Evolutionary conservation across 1,140 invertebrate species (phyloP).

Genomic region (Pararge aegeria): DNA sequence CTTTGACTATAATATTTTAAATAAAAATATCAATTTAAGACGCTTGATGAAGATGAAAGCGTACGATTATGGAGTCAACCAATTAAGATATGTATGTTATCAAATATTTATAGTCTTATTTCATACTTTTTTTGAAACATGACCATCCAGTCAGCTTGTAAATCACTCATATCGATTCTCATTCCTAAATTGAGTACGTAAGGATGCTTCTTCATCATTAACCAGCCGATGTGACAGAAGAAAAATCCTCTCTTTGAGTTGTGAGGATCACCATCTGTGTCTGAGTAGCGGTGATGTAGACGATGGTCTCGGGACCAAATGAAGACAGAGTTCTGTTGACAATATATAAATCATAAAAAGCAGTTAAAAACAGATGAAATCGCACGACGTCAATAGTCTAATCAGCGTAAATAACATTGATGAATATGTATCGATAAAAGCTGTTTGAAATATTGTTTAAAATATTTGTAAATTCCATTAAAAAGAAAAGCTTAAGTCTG

Average conservation of each 20-base stretch:
- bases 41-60: too few relatives aligned
- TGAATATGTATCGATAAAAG: too few relatives aligned
- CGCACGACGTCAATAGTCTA: too few relatives aligned
- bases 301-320: conserved; percentile 83
- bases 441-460: background rate
- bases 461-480: too few relatives aligned
- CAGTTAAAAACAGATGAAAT: too few relatives aligned
- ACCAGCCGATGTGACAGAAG: conserved; percentile 85
- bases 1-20: too few relatives aligned
- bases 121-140: conserved; percentile 85
- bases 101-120: too few relatives aligned
- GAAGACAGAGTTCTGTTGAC: conserved; percentile 63
- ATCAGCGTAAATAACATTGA: too few relatives aligned
- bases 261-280: conserved; percentile 85
- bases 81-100: too few relatives aligned
- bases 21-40: too few relatives aligned
- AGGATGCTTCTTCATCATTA: conserved; percentile 83
- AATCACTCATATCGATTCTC: conserved; percentile 86
- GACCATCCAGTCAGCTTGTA: conserved; percentile 86
- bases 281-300: conserved; percentile 84
- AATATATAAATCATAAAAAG: background rate
- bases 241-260: conserved; percentile 84
- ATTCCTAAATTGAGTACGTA: conserved; percentile 80
- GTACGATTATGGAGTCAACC: too few relatives aligned
- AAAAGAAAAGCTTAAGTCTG: too few relatives aligned